Conservation (phyloP, 2,797 vertebrate species). For the Euthynnus affinis region DNA sequence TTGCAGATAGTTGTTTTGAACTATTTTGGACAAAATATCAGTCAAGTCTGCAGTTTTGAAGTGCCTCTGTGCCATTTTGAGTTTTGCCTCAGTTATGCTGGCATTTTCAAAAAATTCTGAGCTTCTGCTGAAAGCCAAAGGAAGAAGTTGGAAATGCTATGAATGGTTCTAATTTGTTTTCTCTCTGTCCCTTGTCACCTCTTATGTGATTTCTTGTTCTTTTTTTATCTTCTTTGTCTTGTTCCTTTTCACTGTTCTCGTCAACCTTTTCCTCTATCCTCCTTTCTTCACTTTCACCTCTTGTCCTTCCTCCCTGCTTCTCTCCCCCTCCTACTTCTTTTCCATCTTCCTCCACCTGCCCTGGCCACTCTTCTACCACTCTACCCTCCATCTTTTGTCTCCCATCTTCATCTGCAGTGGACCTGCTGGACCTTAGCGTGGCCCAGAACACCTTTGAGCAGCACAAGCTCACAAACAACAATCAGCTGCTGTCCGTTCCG, state of each 20-base stretch:
- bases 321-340: neutral
- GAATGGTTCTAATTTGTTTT: constrained; percentile 25
- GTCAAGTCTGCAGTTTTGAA: constrained; percentile 47
- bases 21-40: constrained; percentile 60
- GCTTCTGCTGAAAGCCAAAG: constrained; percentile 29
- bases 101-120: constrained; percentile 37
- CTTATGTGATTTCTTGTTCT: neutral
- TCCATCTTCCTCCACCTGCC: neutral
- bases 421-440: constrained; percentile 92
- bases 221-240: neutral
- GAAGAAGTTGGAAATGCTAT: constrained; percentile 44
- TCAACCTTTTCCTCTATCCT: constrained; percentile 11
- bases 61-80: constrained; percentile 42
- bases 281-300: neutral
- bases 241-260: constrained; percentile 7
- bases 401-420: constrained; percentile 84
- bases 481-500: constrained; percentile 91
- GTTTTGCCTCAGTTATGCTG: constrained; percentile 35
- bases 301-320: constrained; percentile 1
- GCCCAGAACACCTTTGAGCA: constrained; percentile 94
- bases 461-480: constrained; percentile 93
- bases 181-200: neutral
- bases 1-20: constrained; percentile 48
- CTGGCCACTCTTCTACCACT: neutral
- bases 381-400: neutral